These are phyloP conservation scores for Heliconius congener DNA, from an alignment of 1,140 invertebrate species.

Conservation along the genomic window DNA sequence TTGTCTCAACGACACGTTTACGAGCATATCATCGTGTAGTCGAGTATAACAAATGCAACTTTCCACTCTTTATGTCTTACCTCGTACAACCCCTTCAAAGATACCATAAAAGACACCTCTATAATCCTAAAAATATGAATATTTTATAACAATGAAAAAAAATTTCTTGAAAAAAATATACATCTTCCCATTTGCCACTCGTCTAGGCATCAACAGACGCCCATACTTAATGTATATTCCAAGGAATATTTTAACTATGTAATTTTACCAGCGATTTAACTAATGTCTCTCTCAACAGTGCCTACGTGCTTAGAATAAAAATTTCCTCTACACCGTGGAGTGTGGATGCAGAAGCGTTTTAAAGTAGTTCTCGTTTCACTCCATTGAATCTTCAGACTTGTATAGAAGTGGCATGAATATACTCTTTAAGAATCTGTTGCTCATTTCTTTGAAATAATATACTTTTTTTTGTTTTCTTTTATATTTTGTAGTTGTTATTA, in stretches of 20 bases:
- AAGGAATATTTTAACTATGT: constrained; percentile 35
- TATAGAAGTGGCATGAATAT: constrained; percentile 11
- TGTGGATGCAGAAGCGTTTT: constrained; percentile 33
- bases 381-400: constrained; percentile 30
- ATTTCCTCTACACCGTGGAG: constrained; percentile 22
- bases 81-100: too few species aligned
- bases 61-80: too few species aligned
- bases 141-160: not conserved
- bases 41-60: too few species aligned
- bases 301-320: constrained; percentile 51
- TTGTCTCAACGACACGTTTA: too few species aligned
- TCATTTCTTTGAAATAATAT: not conserved
- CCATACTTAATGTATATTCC: constrained; percentile 13
- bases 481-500: not conserved
- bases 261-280: constrained; percentile 54
- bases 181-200: not conserved
- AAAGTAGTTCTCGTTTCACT: constrained; percentile 34
- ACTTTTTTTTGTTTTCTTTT: not conserved
- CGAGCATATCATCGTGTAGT: too few species aligned
- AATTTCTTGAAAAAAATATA: not conserved
- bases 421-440: not conserved
- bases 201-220: not conserved
- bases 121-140: not conserved
- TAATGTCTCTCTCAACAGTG: constrained; percentile 53
- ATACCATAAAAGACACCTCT: not conserved